Conservation (phyloP, 2,113 vertebrate species). For the Casuarius casuarius region DNA sequence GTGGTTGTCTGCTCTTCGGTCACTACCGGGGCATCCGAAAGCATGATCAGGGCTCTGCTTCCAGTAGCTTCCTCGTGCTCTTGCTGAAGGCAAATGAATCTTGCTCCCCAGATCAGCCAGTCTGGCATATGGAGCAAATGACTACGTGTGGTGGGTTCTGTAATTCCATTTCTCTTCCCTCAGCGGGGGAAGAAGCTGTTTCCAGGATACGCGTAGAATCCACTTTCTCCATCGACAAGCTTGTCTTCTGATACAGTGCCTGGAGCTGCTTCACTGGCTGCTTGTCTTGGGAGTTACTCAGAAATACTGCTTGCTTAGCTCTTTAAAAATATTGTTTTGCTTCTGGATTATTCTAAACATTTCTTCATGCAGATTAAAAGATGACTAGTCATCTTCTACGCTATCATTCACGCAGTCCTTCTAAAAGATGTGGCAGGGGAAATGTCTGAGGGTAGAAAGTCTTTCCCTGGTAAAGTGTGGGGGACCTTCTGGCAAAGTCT, state of each 20-base stretch:
- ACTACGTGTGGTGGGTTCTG: not conserved
- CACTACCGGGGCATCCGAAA: accelerated
- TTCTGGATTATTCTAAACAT: not conserved
- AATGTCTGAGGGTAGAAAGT: not conserved
- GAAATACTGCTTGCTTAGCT: not conserved
- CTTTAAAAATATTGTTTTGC: not conserved
- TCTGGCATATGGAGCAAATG: accelerated
- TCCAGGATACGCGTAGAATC: not conserved
- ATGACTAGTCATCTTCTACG: not conserved
- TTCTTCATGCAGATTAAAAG: not conserved
- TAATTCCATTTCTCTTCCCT: not conserved
- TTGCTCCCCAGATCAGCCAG: not conserved
- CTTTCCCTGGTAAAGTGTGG: accelerated
- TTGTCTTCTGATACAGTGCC: not conserved
- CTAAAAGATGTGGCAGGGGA: not conserved
- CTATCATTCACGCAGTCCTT: accelerated
- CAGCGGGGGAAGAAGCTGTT: not conserved
- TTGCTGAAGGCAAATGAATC: not conserved
- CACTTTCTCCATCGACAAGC: not conserved
- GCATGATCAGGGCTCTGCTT: not conserved
- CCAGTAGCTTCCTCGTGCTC: not conserved
- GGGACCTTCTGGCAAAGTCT: not conserved
- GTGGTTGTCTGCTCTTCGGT: not conserved
- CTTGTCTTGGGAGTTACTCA: not conserved
- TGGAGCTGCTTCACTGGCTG: not conserved